Percentiles rank a stretch among this genome's conserved stretches.
phyloP scores from a whole-genome alignment of 2,113 vertebrate species.

The Neotragus pygmaeus region DNA sequence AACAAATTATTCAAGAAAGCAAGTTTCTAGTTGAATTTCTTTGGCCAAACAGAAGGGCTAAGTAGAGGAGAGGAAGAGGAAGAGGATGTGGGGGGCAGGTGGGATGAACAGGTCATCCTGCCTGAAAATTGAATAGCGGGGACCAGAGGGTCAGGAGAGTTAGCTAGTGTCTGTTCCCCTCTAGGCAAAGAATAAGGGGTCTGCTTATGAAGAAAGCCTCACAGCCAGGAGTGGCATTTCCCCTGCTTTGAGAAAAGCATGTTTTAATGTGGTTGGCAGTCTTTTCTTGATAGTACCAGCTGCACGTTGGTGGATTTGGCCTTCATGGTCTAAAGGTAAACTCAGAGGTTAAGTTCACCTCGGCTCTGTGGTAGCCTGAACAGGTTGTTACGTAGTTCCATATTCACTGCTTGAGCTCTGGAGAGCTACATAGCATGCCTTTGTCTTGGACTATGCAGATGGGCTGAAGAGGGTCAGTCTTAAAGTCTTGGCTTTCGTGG shows the following conservation, averaged over 20 bases:
- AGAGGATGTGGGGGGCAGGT: background rate
- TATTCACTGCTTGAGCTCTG: background rate
- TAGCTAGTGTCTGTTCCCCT: background rate
- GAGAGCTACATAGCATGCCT: background rate
- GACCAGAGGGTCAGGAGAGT: background rate
- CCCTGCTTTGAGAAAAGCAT: background rate
- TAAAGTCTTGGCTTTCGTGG: background rate
- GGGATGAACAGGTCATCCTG: background rate
- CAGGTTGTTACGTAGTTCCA: background rate
- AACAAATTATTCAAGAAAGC: background rate
- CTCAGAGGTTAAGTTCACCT: background rate
- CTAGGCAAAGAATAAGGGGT: background rate
- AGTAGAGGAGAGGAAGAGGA: background rate
- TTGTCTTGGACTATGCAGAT: background rate
- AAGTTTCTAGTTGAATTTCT: constrained; percentile 9
- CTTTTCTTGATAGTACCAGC: background rate
- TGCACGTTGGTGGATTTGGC: background rate
- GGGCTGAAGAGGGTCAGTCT: background rate
- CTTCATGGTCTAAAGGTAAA: background rate
- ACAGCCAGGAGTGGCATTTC: background rate
- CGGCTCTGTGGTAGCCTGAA: background rate
- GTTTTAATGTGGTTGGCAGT: background rate
- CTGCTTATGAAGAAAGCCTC: background rate
- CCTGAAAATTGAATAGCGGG: background rate
- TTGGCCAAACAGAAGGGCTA: background rate